Evolutionary conservation across 2,113 vertebrate species (phyloP), one percentile per base, ranked within the genome.

Genomic region (Bufo gargarizans): DNA sequence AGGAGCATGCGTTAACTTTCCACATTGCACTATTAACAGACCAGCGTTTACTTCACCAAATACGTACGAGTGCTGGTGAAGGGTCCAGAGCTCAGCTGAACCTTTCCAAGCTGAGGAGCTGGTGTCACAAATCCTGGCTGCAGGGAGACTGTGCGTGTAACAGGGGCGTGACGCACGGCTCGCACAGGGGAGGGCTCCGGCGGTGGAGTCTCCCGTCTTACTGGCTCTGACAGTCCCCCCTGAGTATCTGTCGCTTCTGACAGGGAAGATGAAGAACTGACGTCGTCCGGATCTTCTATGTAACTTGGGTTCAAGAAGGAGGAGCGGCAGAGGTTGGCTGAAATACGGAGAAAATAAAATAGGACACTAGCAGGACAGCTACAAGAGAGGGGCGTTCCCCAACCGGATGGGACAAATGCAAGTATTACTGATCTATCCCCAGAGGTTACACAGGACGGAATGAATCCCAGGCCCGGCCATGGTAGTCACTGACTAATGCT

Each of bases 271-370:
- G 95, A 94, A 2, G 97, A 99, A 92, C 97, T 99, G n/a, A 92
- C 94, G 33, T 98, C 98, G 65, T 99, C 99, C 93, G 97, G 87
- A 90, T 99, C 98, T 92, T 99, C 98, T 0, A 94, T 97, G 19
- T 96, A 98, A 90, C 96, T 96, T 0, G 97, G 96, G 1, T 97
- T 97, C 72, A 99, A 93, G 94, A 99, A 99, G 79, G 97, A 97
- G 3, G 99, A 99, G 43, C 97, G 96, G 13, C 96, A 97, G 86
- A 99, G 93, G 91, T 92, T 98, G 76, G 97, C 99, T 99, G 88
- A 22, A 92, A 90, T 19, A 82, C 3, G n/a, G 89, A 63, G 1
- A 17, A 22, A 17, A 2, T 5, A 55, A 11, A 55, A 11, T 55
- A 33, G 33, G 33, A 33, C 33, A 33, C 33, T 33, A 33, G 1